Conservation (phyloP, 1,140 invertebrate genomes). For the Leguminivora glycinivorella region DNA sequence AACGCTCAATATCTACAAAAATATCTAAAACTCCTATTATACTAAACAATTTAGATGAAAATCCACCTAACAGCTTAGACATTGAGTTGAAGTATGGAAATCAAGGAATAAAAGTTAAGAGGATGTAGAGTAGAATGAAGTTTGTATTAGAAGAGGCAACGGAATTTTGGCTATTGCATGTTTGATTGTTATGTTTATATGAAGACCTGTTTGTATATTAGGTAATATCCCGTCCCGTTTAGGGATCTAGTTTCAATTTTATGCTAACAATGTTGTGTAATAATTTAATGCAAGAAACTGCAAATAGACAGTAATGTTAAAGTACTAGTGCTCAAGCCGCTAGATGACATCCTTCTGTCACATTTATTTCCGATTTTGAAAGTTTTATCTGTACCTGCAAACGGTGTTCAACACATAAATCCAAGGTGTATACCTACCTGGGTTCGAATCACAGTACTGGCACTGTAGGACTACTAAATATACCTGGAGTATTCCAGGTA, state of each 20-base stretch:
- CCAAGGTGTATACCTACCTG: too few relatives aligned
- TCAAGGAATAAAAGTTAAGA: background rate
- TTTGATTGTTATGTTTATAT: background rate
- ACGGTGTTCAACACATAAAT: too few relatives aligned
- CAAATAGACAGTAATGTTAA: too few relatives aligned
- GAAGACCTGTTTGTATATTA: background rate
- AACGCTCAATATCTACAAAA: background rate
- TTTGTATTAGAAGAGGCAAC: background rate
- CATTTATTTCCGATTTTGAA: too few relatives aligned
- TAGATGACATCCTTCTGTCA: too few relatives aligned
- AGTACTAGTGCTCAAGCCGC: too few relatives aligned
- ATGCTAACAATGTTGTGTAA: background rate
- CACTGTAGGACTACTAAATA: too few relatives aligned
- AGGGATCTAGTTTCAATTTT: background rate
- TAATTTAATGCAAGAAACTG: too few relatives aligned
- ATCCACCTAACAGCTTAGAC: background rate
- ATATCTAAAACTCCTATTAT: background rate
- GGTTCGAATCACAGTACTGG: too few relatives aligned
- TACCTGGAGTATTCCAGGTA: too few relatives aligned
- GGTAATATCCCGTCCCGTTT: background rate
- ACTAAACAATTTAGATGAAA: background rate
- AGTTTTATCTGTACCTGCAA: too few relatives aligned
- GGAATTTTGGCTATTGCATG: background rate
- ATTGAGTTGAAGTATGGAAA: background rate
- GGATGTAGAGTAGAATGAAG: background rate